These are phyloP conservation scores for Spinibarbus caldwelli DNA, from an alignment of 2,797 vertebrate species.

Conservation along the genomic window DNA sequence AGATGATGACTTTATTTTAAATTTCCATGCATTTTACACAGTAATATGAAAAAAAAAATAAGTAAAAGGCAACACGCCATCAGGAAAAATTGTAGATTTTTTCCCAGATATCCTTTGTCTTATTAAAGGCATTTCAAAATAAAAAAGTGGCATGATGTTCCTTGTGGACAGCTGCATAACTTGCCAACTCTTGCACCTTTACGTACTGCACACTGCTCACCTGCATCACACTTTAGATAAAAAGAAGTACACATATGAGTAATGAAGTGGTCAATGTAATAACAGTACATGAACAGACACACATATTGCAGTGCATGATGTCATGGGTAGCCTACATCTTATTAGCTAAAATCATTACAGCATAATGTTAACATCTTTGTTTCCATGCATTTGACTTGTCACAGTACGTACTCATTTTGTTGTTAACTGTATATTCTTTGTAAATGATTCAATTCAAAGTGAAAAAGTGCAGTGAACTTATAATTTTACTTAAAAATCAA, in stretches of 20 bases:
- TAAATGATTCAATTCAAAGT: not conserved
- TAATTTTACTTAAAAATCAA: not conserved
- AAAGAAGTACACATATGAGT: not conserved
- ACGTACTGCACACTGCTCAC: conserved; percentile 81
- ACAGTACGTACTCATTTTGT: too few species aligned
- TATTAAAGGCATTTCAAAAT: conserved; percentile 79
- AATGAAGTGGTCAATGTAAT: not conserved
- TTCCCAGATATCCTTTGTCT: not conserved
- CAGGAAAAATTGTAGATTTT: not conserved
- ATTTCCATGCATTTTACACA: not conserved
- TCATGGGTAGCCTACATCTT: not conserved
- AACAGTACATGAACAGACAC: not conserved
- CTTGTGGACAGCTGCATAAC: conserved; percentile 79
- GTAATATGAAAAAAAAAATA: not conserved
- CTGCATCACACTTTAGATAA: conserved; percentile 74
- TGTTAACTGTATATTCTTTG: not conserved
- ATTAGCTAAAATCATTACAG: not conserved
- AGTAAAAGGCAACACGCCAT: not conserved
- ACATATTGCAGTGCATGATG: not conserved
- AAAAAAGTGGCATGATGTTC: conserved; percentile 81
- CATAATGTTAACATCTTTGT: not conserved
- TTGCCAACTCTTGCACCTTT: conserved; percentile 82
- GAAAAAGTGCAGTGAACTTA: not conserved
- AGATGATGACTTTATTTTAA: not conserved
- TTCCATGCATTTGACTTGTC: not conserved